Evolutionary conservation across 37 sponge, comb jelly and placozoan species (phyloP).

Genomic region (Mnemiopsis leidyi): DNA sequence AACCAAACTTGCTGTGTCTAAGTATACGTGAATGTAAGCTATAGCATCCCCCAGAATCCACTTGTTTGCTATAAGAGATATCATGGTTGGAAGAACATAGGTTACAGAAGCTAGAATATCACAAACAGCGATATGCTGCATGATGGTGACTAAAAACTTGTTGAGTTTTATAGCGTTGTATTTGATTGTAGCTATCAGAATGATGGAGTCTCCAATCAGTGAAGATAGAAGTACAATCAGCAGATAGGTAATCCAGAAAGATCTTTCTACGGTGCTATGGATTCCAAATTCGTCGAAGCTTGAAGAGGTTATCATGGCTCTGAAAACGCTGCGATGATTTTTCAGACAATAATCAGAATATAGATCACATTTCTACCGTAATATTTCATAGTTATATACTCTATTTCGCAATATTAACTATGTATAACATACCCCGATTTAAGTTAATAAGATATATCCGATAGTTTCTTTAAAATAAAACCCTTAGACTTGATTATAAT

Average conservation of each 20-base stretch:
- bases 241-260: not conserved
- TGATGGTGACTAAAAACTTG: not conserved
- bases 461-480: no score
- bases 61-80: not conserved
- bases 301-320: not conserved
- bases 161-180: constrained; percentile 22
- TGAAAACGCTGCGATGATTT: not conserved
- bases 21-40: constrained; percentile 5
- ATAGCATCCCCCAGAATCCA: constrained; percentile 16
- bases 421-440: no score
- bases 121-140: constrained; percentile 1
- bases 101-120: not conserved
- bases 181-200: not conserved
- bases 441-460: no score
- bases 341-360: no score
- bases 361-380: no score
- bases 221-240: not conserved
- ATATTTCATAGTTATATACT: no score
- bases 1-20: not conserved
- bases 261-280: not conserved
- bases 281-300: not conserved
- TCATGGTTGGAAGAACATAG: not conserved
- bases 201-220: constrained; percentile 29
- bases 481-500: no score
- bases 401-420: no score